A percentile compares a stretch with the other conserved stretches of the same genome.
Evolutionary conservation across 2,888 invertebrate species (phyloP).

Genomic region (Saturnia pavonia): DNA sequence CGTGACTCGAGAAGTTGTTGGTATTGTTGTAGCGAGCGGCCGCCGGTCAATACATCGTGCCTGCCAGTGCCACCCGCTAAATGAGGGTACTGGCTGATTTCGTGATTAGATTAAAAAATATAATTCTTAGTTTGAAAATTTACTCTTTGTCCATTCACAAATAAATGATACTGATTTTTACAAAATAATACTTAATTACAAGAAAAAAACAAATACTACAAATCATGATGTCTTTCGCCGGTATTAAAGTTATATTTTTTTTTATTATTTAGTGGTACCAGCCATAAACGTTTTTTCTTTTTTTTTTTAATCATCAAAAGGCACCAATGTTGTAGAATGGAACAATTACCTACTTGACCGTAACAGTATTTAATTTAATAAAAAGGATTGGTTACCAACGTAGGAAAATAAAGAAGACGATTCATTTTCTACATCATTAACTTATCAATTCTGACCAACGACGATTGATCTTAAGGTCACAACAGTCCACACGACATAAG

Average conservation of each 20-base stretch:
- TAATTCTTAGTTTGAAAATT: conserved; percentile 38
- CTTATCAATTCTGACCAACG: neutral
- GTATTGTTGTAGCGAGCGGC: conserved; percentile 37
- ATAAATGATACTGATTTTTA: neutral
- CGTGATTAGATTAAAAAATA: conserved; percentile 63
- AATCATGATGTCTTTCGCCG: too few relatives aligned
- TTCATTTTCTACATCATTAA: neutral
- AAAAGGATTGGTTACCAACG: too few relatives aligned
- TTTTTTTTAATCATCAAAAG: too few relatives aligned
- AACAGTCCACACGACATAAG: conserved; percentile 27
- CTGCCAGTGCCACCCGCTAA: conserved; percentile 61
- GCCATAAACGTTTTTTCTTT: too few relatives aligned
- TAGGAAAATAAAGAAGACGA: too few relatives aligned
- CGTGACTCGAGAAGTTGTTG: conserved; percentile 30
- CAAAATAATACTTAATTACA: neutral
- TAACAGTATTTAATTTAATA: too few relatives aligned
- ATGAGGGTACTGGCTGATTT: conserved; percentile 56
- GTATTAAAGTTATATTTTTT: too few relatives aligned
- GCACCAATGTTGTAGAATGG: too few relatives aligned
- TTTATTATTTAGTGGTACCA: too few relatives aligned
- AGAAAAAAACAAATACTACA: too few relatives aligned
- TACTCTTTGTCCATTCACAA: neutral
- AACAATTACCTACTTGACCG: too few relatives aligned
- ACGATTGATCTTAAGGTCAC: neutral
- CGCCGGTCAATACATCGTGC: conserved; percentile 72